A percentile compares a stretch with the other conserved stretches of the same genome.
Evolutionary conservation across 2,888 invertebrate genomes (phyloP).

Genomic region (Anthophora plumipes): DNA sequence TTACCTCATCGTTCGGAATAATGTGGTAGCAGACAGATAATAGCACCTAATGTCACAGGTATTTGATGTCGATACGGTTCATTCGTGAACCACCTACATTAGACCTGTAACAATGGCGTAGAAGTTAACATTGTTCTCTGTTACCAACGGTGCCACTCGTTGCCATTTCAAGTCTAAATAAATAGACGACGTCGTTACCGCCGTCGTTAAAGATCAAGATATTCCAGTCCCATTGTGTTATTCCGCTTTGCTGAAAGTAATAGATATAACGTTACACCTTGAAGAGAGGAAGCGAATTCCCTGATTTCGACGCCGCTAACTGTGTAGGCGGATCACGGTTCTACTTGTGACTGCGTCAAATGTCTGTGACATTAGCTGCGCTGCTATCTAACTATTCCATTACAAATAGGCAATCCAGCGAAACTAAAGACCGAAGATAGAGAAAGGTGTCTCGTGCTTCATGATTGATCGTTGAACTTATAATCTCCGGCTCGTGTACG

Average conservation of each 20-base stretch:
- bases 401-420: constrained; percentile 39
- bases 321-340: constrained; percentile 33
- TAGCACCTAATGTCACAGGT: constrained; percentile 46
- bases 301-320: constrained; percentile 38
- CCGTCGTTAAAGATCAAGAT: constrained; percentile 11
- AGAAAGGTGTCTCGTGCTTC: constrained; percentile 4
- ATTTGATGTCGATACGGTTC: constrained; percentile 45
- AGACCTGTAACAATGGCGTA: constrained; percentile 34
- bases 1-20: constrained; percentile 38
- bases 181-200: constrained; percentile 13
- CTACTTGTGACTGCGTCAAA: constrained; percentile 45
- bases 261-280: constrained; percentile 18
- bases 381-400: constrained; percentile 51
- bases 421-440: constrained; percentile 21
- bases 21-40: constrained; percentile 41
- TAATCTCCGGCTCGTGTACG: not conserved
- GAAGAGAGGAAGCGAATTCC: constrained; percentile 7
- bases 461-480: constrained; percentile 16
- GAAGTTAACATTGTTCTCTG: not conserved
- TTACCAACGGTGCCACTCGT: not conserved
- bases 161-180: constrained; percentile 8
- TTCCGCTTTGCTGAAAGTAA: constrained; percentile 1
- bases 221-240: not conserved
- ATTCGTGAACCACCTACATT: constrained; percentile 39
- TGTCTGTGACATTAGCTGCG: constrained; percentile 55